A percentile compares a stretch with the other conserved stretches of the same genome.
phyloP scores from a whole-genome alignment of 2,797 vertebrate species.

The Coccyzus lansbergi region DNA sequence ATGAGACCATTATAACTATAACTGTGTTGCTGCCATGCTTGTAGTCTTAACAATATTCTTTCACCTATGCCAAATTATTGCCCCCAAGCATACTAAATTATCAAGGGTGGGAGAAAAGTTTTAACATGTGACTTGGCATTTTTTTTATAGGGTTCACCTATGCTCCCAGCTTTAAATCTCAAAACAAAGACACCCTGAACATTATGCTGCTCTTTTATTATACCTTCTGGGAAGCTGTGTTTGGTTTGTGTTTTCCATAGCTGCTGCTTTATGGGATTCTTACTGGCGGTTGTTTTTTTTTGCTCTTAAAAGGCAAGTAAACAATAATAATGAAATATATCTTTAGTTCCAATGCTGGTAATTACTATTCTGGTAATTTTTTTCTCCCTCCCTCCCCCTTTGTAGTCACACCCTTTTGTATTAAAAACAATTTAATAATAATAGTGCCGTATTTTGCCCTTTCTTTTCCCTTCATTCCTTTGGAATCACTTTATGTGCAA shows the following conservation, averaged over 20 bases:
- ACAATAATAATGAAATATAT: background rate
- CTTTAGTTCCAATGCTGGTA: background rate
- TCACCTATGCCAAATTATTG: background rate
- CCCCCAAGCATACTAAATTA: background rate
- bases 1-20: background rate
- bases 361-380: background rate
- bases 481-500: background rate
- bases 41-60: background rate
- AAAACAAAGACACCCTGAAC: background rate
- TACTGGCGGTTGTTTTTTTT: background rate
- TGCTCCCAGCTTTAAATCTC: background rate
- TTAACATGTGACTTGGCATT: background rate
- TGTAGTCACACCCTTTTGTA: background rate
- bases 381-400: background rate
- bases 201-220: background rate
- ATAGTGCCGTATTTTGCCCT: background rate
- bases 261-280: slow-evolving; percentile 9
- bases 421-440: background rate
- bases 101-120: background rate
- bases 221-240: background rate
- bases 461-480: background rate
- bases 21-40: background rate
- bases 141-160: slow-evolving; percentile 7
- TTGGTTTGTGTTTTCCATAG: slow-evolving; percentile 26
- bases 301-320: background rate